Evolutionary conservation across 1,140 invertebrate species (phyloP).

Genomic region (Thalassaphorura encarpata): DNA sequence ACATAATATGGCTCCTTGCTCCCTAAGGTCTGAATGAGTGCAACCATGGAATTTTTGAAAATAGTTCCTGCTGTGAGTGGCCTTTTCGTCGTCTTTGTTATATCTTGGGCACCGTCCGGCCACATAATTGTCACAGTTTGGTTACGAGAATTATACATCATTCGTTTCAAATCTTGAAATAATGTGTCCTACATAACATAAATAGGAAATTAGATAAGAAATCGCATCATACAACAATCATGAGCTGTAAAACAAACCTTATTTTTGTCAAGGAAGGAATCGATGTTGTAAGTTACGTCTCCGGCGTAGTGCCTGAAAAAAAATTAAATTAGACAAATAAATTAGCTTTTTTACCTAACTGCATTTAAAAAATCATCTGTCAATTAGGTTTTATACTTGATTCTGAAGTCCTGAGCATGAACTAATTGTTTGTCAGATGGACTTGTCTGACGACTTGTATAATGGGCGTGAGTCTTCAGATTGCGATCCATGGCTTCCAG

Average conservation of each 20-base stretch:
- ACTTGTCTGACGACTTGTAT: constrained; percentile 71
- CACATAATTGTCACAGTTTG: constrained; percentile 73
- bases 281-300: constrained; percentile 84
- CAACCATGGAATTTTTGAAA: constrained; percentile 90
- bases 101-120: constrained; percentile 85
- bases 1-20: constrained; percentile 94
- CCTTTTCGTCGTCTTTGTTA: constrained; percentile 85
- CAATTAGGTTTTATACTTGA: constrained; percentile 45
- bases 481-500: constrained; percentile 89
- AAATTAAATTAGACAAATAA: constrained; percentile 32
- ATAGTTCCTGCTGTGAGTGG: constrained; percentile 84
- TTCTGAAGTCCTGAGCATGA: constrained; percentile 73
- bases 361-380: not conserved
- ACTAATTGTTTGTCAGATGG: constrained; percentile 68
- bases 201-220: too few species aligned
- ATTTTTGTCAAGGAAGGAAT: constrained; percentile 91
- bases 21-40: constrained; percentile 73
- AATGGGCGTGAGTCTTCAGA: constrained; percentile 76
- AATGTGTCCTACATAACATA: too few species aligned
- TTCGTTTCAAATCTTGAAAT: constrained; percentile 89
- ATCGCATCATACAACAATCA: too few species aligned
- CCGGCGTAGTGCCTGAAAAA: constrained; percentile 76
- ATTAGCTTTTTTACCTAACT: not conserved
- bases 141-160: constrained; percentile 73
- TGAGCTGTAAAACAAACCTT: too few species aligned